Evolutionary conservation across 1,140 invertebrate genomes (phyloP).

Genomic region (Aphaenogaster floridana): DNA sequence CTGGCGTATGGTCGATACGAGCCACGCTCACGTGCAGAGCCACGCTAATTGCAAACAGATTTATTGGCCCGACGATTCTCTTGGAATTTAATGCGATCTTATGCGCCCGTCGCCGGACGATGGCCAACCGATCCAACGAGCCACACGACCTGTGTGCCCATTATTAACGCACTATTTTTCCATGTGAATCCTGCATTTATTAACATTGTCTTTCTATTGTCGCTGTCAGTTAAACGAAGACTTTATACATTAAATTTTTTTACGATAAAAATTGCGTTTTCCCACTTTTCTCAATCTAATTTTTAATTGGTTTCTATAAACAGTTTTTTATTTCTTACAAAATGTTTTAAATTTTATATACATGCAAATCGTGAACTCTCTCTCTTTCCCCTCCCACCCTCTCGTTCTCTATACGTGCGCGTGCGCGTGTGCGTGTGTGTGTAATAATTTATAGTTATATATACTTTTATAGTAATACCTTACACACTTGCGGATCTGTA

Average conservation of each 20-base stretch:
- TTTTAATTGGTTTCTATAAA: not conserved
- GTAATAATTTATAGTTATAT: not conserved
- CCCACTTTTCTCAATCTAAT: not conserved
- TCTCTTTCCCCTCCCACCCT: not conserved
- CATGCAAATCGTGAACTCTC: not conserved
- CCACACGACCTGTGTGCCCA: too few relatives aligned
- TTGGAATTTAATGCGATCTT: slow-evolving; percentile 74
- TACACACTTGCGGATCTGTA: not conserved
- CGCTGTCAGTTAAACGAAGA: not conserved
- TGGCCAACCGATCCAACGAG: slow-evolving; percentile 42
- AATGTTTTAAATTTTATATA: not conserved
- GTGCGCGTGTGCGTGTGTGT: not conserved
- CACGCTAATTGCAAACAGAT: slow-evolving; percentile 86
- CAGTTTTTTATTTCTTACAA: not conserved
- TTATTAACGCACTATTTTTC: slow-evolving; percentile 42
- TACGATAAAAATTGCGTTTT: not conserved
- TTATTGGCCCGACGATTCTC: slow-evolving; percentile 81
- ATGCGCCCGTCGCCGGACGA: slow-evolving; percentile 27
- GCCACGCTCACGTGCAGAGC: slow-evolving; percentile 82
- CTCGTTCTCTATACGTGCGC: not conserved
- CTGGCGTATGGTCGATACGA: slow-evolving; percentile 61
- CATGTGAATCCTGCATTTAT: slow-evolving; percentile 44
- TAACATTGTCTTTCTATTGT: slow-evolving; percentile 32
- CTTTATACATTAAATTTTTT: not conserved
- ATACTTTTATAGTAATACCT: not conserved